Conservation (phyloP, 2,888 invertebrate species). For the Asteroscopus sphinx region DNA sequence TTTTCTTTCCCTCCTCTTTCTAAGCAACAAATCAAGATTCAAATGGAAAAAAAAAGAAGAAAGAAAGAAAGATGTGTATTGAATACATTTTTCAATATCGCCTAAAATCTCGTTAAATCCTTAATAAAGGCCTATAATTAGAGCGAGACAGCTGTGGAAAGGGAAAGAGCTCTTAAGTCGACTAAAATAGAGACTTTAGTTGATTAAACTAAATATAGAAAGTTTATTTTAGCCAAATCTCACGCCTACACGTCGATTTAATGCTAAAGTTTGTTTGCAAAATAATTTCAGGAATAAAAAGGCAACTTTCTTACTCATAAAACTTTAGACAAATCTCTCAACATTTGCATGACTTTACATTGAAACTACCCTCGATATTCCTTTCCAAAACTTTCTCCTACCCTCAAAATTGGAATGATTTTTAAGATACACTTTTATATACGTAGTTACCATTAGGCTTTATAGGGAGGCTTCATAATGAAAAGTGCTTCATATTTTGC, state of each 20-base stretch:
- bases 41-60: too few relatives aligned
- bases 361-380: constrained; percentile 31
- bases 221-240: constrained; percentile 13
- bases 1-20: too few relatives aligned
- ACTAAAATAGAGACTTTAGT: not conserved
- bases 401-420: constrained; percentile 24
- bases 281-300: constrained; percentile 14
- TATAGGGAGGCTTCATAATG: constrained; percentile 53
- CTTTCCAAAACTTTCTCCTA: constrained; percentile 29
- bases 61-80: too few relatives aligned
- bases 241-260: constrained; percentile 3
- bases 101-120: too few relatives aligned
- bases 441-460: constrained; percentile 52
- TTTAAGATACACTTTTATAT: constrained; percentile 48
- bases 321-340: constrained; percentile 33
- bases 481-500: constrained; percentile 58
- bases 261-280: constrained; percentile 17
- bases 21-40: too few relatives aligned
- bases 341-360: constrained; percentile 25
- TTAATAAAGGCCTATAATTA: too few relatives aligned
- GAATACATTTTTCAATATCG: too few relatives aligned
- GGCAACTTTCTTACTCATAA: constrained; percentile 15
- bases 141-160: too few relatives aligned
- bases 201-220: constrained; percentile 8
- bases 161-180: too few relatives aligned